A percentile compares a stretch with the other conserved stretches of the same genome.
Evolutionary conservation across 2,797 vertebrate genomes (phyloP).

Genomic region (Diceros bicornis): DNA sequence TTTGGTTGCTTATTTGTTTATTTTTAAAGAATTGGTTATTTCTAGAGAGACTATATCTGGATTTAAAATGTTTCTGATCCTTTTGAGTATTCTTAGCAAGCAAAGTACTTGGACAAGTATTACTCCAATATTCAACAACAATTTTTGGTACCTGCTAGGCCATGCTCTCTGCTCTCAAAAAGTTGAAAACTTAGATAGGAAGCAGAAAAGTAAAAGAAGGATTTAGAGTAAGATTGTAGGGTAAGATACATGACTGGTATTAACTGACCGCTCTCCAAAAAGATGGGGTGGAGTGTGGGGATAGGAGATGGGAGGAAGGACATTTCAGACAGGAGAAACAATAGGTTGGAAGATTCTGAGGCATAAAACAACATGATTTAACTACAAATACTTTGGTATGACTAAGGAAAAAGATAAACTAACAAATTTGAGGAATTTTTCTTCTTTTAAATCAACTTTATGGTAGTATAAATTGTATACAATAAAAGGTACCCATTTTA

Average conservation of each 20-base stretch:
- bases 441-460: slow-evolving; percentile 16
- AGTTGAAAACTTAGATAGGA: slow-evolving; percentile 7
- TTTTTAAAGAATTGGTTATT: slow-evolving; percentile 62
- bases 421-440: slow-evolving; percentile 21
- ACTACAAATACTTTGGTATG: neutral
- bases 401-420: neutral
- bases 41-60: neutral
- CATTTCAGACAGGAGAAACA: slow-evolving; percentile 3
- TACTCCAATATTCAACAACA: slow-evolving; percentile 1
- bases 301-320: neutral
- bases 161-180: slow-evolving; percentile 19
- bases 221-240: neutral
- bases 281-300: neutral
- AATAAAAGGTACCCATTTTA: slow-evolving; percentile 23
- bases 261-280: neutral
- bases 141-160: neutral
- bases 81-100: slow-evolving; percentile 38
- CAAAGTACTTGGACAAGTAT: slow-evolving; percentile 24
- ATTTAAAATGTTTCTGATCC: slow-evolving; percentile 62
- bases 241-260: neutral
- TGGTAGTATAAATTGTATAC: neutral
- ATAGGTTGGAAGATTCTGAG: slow-evolving; percentile 7
- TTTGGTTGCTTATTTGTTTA: slow-evolving; percentile 11
- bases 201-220: slow-evolving; percentile 57
- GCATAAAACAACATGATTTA: slow-evolving; percentile 18